These are phyloP conservation scores for Microtus montanus DNA, from an alignment of 2,113 vertebrate genomes.

Conservation along the genomic window DNA sequence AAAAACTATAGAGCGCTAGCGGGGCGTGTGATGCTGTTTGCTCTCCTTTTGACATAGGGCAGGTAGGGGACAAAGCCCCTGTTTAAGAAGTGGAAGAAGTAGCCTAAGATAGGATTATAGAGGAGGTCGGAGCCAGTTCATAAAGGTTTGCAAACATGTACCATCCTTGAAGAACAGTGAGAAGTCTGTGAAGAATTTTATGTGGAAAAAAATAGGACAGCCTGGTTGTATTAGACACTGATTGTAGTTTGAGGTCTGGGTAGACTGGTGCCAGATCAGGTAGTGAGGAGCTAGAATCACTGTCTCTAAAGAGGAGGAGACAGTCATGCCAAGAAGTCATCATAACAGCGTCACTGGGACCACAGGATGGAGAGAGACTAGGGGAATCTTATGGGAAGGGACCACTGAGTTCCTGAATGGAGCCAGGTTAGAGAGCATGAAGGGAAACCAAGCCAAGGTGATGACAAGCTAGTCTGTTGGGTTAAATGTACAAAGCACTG, in stretches of 20 bases:
- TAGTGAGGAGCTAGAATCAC: slow-evolving; percentile 1
- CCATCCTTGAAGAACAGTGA: neutral
- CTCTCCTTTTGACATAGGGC: neutral
- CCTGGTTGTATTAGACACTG: neutral
- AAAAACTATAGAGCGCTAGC: neutral
- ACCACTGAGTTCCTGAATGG: neutral
- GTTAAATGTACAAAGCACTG: neutral
- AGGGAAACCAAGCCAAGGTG: neutral
- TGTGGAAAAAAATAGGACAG: slow-evolving; percentile 14
- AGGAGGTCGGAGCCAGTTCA: neutral
- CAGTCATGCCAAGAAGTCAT: neutral
- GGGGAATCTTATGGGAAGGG: neutral
- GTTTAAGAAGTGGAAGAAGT: neutral
- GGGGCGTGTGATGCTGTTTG: neutral
- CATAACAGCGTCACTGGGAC: neutral
- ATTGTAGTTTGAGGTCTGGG: neutral
- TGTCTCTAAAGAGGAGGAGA: neutral
- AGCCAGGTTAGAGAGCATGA: neutral
- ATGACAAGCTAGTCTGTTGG: neutral
- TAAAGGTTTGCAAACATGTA: neutral
- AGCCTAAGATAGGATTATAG: neutral
- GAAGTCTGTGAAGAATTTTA: slow-evolving; percentile 12
- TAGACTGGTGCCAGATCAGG: neutral
- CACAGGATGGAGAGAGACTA: neutral
- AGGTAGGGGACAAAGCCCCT: neutral